Conservation (phyloP, 1,140 invertebrate species). For the Adelges cooleyi region DNA sequence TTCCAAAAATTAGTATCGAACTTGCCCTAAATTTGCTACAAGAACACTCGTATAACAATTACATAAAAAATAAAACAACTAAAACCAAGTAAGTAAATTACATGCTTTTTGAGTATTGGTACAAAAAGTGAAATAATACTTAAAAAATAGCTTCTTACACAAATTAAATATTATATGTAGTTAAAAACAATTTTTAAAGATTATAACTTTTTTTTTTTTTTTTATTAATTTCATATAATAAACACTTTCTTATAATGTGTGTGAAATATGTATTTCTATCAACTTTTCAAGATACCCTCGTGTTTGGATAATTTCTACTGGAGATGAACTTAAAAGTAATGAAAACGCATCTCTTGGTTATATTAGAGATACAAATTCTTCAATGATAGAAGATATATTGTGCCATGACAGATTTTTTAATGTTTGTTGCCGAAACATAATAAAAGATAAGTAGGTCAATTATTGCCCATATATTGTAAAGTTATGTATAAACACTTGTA, state of each 20-base stretch:
- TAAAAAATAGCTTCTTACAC: too few relatives aligned
- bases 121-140: too few relatives aligned
- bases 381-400: constrained; percentile 3
- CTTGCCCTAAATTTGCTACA: constrained; percentile 47
- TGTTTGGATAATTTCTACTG: constrained; percentile 9
- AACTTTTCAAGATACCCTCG: background rate
- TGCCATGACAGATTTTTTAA: background rate
- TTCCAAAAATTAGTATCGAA: constrained; percentile 61
- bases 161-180: too few relatives aligned
- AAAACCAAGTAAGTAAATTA: background rate
- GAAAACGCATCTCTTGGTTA: background rate
- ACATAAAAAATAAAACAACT: too few relatives aligned
- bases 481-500: background rate
- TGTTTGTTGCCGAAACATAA: background rate
- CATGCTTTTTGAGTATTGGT: too few relatives aligned
- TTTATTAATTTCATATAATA: too few relatives aligned
- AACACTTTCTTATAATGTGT: too few relatives aligned
- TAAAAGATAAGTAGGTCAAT: constrained; percentile 6
- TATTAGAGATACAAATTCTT: constrained; percentile 15
- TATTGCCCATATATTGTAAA: background rate
- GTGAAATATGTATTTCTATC: too few relatives aligned
- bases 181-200: too few relatives aligned
- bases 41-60: background rate
- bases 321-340: background rate
- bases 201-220: too few relatives aligned